Evolutionary conservation across 2,797 vertebrate genomes (phyloP), one percentile per base, ranked within the genome.

Genomic region (Onychomys torridus): DNA sequence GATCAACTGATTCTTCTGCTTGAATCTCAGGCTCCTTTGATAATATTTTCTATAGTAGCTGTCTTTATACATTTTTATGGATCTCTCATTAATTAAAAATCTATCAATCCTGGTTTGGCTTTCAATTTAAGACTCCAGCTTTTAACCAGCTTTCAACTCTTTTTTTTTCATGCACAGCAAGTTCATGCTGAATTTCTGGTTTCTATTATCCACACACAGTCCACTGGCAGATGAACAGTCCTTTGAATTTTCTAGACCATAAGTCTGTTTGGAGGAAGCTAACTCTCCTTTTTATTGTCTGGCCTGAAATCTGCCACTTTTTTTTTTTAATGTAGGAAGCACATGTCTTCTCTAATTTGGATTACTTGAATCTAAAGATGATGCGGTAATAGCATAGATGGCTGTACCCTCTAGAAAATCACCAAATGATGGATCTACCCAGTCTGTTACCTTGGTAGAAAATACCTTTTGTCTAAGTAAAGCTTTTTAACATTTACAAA

Each of bases 61-160:
- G 99, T 99, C 98, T 99, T 99, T 59, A 99, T 99, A 97, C 99
- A 99, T 91, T 99, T 99, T 8, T 99, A 98, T 63, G 99, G 99
- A 88, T 99, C 99, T 2, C 99, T 99, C 78, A 99, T 98, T 96
- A 99, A 98, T 96, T 99, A 96, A 95, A 99, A 95, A 99, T 75
- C 88, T 98, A 98, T 19, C 99, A 99, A 89, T 98, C 97, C 99
- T 99, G n/a, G 5, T 82, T 61, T 29, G 57, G 55, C 34, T 79
- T 79, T 52, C 49, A 34, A 37, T 79, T 27, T 19, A 57, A 79
- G 32, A 55, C 11, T 55, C 6, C 52, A 79, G 77, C 49, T 79
- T 79, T 55, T 57, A 55, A 79, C 27, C 27, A 49, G 27, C 29
- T 79, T 57, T 37, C 34, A 57, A 37, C 52, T 81, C n/a, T 81